Conservation (phyloP, 2,888 invertebrate genomes). For the Eilema griseolum region DNA sequence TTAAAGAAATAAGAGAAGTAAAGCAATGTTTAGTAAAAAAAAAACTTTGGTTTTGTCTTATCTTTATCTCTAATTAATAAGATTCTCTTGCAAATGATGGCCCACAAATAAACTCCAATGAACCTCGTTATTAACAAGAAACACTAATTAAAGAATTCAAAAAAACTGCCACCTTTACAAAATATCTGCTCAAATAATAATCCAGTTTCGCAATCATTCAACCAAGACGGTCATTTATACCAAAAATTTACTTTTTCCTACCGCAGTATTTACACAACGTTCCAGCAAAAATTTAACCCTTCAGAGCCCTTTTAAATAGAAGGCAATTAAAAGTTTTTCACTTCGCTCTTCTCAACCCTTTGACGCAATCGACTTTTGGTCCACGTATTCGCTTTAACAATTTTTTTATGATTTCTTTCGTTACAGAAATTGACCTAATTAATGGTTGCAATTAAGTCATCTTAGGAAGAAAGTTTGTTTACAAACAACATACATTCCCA, state of each 20-base stretch:
- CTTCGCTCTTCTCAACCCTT: constrained; percentile 45
- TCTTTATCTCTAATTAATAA: not conserved
- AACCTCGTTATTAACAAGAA: constrained; percentile 20
- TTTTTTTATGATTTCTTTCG: constrained; percentile 33
- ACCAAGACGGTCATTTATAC: constrained; percentile 40
- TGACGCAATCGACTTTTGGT: constrained; percentile 48
- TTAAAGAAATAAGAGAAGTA: too few species aligned
- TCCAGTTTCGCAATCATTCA: constrained; percentile 38
- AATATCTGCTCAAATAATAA: constrained; percentile 32
- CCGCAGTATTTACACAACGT: constrained; percentile 45
- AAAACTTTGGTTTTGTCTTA: not conserved
- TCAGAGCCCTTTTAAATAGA: constrained; percentile 44
- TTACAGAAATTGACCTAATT: constrained; percentile 44
- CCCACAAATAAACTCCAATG: constrained; percentile 10
- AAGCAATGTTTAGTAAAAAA: too few species aligned
- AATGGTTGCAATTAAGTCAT: constrained; percentile 29
- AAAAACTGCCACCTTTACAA: constrained; percentile 21
- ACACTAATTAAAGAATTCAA: constrained; percentile 21
- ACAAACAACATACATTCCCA: not conserved
- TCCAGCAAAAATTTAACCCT: constrained; percentile 43
- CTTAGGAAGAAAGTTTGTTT: constrained; percentile 2
- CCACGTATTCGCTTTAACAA: constrained; percentile 32
- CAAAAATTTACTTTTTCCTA: constrained; percentile 25
- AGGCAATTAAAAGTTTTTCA: constrained; percentile 56
- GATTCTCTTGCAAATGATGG: not conserved